phyloP scores from a whole-genome alignment of 2,797 vertebrate genomes.

The Pteropus rufus region DNA sequence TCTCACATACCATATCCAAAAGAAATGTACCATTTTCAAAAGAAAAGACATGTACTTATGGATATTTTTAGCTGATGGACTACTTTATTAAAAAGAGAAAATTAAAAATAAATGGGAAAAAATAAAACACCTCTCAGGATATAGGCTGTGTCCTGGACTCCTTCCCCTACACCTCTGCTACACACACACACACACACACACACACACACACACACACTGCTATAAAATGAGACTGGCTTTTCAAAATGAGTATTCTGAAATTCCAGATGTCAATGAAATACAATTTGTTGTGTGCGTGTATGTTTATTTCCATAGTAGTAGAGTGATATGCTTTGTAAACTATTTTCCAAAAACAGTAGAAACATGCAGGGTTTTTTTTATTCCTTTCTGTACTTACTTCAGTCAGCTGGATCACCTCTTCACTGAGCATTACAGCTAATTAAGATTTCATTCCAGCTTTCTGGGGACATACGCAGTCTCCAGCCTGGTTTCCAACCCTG shows the following conservation, averaged over 20 bases:
- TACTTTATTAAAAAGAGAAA: background rate
- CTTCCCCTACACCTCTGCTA: background rate
- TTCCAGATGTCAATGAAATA: background rate
- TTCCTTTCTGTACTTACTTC: background rate
- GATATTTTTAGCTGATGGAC: background rate
- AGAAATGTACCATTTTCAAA: background rate
- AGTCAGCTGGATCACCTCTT: background rate
- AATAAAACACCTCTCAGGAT: background rate
- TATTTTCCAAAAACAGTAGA: background rate
- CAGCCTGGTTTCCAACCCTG: background rate
- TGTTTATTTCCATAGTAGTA: background rate
- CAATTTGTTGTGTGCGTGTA: background rate
- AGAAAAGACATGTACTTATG: background rate
- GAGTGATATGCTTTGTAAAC: background rate
- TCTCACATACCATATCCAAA: background rate
- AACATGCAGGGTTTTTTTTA: background rate
- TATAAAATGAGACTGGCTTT: background rate
- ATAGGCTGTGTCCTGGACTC: background rate
- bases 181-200: background rate
- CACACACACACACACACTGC: background rate
- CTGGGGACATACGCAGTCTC: background rate
- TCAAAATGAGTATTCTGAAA: slow-evolving; percentile 11
- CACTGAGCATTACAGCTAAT: background rate
- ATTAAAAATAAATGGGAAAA: background rate
- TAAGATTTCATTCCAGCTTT: background rate